Conservation (phyloP, 2,888 invertebrate genomes). For the Andrena flavipes region DNA sequence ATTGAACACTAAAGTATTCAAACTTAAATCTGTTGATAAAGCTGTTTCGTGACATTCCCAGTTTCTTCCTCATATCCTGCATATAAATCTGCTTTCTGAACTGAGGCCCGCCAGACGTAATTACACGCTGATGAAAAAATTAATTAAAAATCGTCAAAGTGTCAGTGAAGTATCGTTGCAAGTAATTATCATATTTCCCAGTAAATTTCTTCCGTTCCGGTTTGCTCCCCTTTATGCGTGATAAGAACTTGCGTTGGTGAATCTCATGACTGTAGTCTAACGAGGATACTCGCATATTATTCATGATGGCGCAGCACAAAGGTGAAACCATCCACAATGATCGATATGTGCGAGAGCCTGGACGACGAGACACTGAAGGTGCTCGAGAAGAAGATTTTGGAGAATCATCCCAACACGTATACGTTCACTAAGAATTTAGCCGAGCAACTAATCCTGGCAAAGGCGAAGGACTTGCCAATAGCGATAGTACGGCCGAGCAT, state of each 20-base stretch:
- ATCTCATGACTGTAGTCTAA: background rate
- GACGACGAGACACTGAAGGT: constrained; percentile 88
- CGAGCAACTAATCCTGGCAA: constrained; percentile 93
- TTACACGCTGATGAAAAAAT: too few relatives aligned
- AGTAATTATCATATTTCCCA: too few relatives aligned
- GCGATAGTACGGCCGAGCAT: constrained; percentile 98
- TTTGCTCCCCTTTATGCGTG: background rate
- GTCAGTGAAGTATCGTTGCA: too few relatives aligned
- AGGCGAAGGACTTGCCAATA: constrained; percentile 93
- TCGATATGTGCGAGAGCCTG: constrained; percentile 91
- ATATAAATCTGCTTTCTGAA: background rate
- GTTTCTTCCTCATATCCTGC: too few relatives aligned
- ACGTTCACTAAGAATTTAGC: constrained; percentile 98
- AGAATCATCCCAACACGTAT: constrained; percentile 97
- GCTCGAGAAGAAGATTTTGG: constrained; percentile 86
- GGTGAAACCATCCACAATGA: constrained; percentile 80
- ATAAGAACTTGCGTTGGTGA: background rate
- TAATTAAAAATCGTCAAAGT: too few relatives aligned
- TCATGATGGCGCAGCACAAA: constrained; percentile 73
- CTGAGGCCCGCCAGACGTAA: background rate
- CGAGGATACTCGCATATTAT: background rate
- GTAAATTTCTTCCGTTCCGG: too few relatives aligned
- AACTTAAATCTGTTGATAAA: too few relatives aligned
- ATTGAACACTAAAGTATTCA: too few relatives aligned
- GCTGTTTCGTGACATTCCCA: too few relatives aligned